Evolutionary conservation across 2,113 vertebrate species (phyloP), one percentile per base, ranked within the genome.

Genomic region (Triplophysa siluroides): DNA sequence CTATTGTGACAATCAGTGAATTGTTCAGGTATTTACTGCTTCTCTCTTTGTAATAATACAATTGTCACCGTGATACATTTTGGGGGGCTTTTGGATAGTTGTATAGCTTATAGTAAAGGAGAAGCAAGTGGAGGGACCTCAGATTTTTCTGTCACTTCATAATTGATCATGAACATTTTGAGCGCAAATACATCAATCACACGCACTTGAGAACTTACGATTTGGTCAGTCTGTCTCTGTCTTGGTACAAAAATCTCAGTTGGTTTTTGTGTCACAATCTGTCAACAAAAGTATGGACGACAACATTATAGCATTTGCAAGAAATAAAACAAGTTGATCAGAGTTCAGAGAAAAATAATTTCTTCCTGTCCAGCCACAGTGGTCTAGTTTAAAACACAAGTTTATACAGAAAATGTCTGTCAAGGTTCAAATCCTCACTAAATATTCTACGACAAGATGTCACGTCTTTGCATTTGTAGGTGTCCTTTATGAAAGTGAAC

Each of bases 221-320:
- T 62, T 21, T 41, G 69, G 29, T 47, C 58, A 29, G 77, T 78
- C 11, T 2, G 2, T 70, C 66, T 78, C 52, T 61, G 54, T 69
- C 54, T 78, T 29, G 77, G 77, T n/a, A 33, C 50, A 78, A 26
- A 78, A 70, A 69, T 16, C n/a, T 62, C 38, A n/a, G 29, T 78
- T 70, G 61, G 38, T 45, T 70, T 70, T 4, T 24, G 54, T 43
- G n/a, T 43, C 16, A 60, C 21, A 78, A 61, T 60, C 77, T 78
- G 54, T 26, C 60, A 60, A 60, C 23, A 78, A 60, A 69, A 69
- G 33, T 74, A 61, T 43, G 16, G 24, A 74, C 12, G 43, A 74
- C 56, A 61, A 5, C 33, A 56, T 3, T 71, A 33, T 54, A 19
- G 10, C n/a, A 13, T 71, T 71, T n/a, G 1, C n/a, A 19, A 3